Percentiles rank a stretch among this genome's conserved stretches.
Evolutionary conservation across 2,888 invertebrate genomes (phyloP).

Genomic region (Acronicta leporina): DNA sequence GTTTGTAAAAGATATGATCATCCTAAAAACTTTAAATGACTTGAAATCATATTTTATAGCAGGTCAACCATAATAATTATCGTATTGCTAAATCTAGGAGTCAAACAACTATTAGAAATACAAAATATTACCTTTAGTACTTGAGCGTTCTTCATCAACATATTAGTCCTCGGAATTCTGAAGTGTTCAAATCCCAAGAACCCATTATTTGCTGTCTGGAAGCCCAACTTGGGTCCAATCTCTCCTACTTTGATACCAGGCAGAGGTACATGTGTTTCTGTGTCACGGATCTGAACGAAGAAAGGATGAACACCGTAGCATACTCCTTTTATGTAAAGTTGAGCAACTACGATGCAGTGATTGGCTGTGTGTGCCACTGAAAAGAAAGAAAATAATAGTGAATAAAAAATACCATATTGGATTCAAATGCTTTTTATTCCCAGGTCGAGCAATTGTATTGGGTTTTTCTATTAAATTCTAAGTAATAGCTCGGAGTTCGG

Average conservation of each 20-base stretch:
- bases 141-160: slow-evolving; percentile 97
- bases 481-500: too few relatives aligned
- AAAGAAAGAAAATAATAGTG: slow-evolving; percentile 34
- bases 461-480: too few relatives aligned
- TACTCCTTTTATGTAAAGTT: slow-evolving; percentile 93
- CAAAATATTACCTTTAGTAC: slow-evolving; percentile 88
- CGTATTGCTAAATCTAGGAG: too few relatives aligned
- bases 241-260: slow-evolving; percentile 96
- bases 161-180: slow-evolving; percentile 94
- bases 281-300: slow-evolving; percentile 95
- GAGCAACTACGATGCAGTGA: slow-evolving; percentile 96
- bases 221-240: slow-evolving; percentile 97
- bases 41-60: too few relatives aligned
- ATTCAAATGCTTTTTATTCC: too few relatives aligned
- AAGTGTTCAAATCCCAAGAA: slow-evolving; percentile 95
- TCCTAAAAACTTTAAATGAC: too few relatives aligned
- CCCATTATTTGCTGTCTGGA: slow-evolving; percentile 96
- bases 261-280: slow-evolving; percentile 94
- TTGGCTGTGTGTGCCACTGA: slow-evolving; percentile 97
- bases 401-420: too few relatives aligned
- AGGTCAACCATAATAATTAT: too few relatives aligned
- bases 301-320: slow-evolving; percentile 97
- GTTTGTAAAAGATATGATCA: too few relatives aligned
- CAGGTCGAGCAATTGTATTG: too few relatives aligned
- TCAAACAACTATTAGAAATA: too few relatives aligned